Evolutionary conservation across 2,888 invertebrate genomes (phyloP), one percentile per base, ranked within the genome.

Genomic region (Drosophila borealis): DNA sequence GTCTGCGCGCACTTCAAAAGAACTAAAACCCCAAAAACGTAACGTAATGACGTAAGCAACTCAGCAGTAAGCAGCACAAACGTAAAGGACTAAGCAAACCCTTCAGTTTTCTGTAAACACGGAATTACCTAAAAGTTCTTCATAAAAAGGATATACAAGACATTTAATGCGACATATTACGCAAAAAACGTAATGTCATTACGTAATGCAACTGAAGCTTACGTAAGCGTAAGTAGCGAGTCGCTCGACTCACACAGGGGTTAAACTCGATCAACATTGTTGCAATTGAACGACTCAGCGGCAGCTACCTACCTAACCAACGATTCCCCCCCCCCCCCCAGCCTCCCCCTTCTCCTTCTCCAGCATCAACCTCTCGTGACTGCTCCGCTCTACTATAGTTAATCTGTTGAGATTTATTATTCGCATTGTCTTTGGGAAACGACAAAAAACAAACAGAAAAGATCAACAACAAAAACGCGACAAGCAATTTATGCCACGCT

Each of bases 401-500:
- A 67, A 61, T 72, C 44, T 36, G 44, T 21, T 44, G 11, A 63
- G 57, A 73, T 57, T 77, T 62, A 77, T 63, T 75, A 49, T 63
- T 56, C 62, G 53, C 41, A 59, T 72, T 74, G 78, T 78, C 62
- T 78, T 63, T 36, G 44, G 37, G 57, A 37, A 56, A 33, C 42
- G 33, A 45, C 17, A 64, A 61, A 55, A 39, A 49, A 68, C 25
- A 49, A n/a, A 21, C 42, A 48, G 14, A 44, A 48, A 56, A 37
- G 17, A 39, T 37, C 37, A 68, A 53, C 14, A 53, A 37, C 37
- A 1, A 68, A 51, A 61, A 41, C 34, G 51, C 65, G 48, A 67
- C 41, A 42, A 54, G 56, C 74, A 68, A 80, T 76, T 80, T 79
- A 68, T 78, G 78, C 66, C 73, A 69, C 63, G 55, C 61, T 70